Base-by-base conservation (phyloP, 2,888 invertebrate genomes). In the Amblyjoppa proteus region DNA sequence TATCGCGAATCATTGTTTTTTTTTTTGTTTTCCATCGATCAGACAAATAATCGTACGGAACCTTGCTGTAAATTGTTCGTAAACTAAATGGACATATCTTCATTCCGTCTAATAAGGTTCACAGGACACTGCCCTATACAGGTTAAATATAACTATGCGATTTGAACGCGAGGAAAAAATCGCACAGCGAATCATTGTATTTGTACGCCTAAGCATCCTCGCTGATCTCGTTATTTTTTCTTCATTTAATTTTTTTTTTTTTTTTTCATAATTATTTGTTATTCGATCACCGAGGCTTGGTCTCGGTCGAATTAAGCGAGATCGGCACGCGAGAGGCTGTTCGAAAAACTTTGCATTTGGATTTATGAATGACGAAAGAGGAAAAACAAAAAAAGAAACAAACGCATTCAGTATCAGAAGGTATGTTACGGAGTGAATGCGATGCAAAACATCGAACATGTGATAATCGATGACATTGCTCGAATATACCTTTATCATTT, bases 401-500 rank as follows among this genome's bases (percentile, higher is more conserved):
- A 80, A 77, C 58, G 71, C 79, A 81, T 85, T 66, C 75, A 70
- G 64, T 68, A 51, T 81, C 73, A 70, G 73, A 87, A 69, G 80
- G 25, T 28, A 41, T 58, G 69, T 31, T 53, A 25, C 61, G 28
- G 69, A 71, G 78, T 82, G 73, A 79, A 81, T 69, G 81, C 66
- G 66, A 76, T 76, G 80, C 80, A 66, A 80, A 80, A 68, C 89
- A 89, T 91, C 90, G 87, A 90, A 90, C 87, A 89, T 91, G 92
- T 92, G 92, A 92, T 91, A 92, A 90, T 91, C 89, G 89, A 90
- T 89, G 89, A 89, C 90, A 89, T 91, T 87, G 89, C 88, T 89
- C 87, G 89, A 90, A 89, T 88, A 88, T 91, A 91, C 90, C 89
- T 90, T 89, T 90, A 89, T 89, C 87, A 88, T 90, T 91, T 89